Base-by-base conservation (phyloP, 2,888 invertebrate genomes). In the Antitype chi region DNA sequence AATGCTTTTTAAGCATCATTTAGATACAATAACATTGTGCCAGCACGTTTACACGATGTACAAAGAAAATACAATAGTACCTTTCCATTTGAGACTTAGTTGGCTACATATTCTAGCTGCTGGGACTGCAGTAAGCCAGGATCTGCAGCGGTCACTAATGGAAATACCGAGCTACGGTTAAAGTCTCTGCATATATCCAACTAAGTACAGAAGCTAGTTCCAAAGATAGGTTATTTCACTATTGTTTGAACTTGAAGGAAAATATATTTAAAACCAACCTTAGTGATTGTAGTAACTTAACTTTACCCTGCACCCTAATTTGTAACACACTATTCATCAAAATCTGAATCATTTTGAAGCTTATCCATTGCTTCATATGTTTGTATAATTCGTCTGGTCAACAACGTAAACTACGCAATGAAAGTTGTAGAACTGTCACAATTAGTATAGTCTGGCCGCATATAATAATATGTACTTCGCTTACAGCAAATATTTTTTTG, bases 91-190 rank as follows among this genome's bases (percentile, higher is more conserved):
- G 15, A 67, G 63, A n/a, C 53, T 62, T 47, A 71, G 53, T 64
- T 69, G 64, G 80, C 6, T 72, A 53, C n/a, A 59, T 64, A 63
- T 64, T 69, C 15, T 32, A 83, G 49, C 25, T 28, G 59, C 84
- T 63, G 32, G n/a, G 13, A 43, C 49, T 60, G 38, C 64, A 78
- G 83, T 81, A 81, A 81, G 74, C 81, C 47, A 72, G 84, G 80
- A 84, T 72, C 84, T 79, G 72, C 59, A 60, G 68, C 55, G 73
- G 80, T 59, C 80, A 72, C 80, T 84, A 84, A 79, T 81, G 59
- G 80, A 72, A 63, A 80, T 68, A 60, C 80, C 25, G 64, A 84
- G 80, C 49, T 80, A 32, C 28, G 64, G 68, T 53, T 67, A 64
- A 70, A 82, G 72, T 77, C 53, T 32, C 17, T 66, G 59, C 49